phyloP scores from a whole-genome alignment of 1,140 invertebrate species.

The Drosophila grimshawi region DNA sequence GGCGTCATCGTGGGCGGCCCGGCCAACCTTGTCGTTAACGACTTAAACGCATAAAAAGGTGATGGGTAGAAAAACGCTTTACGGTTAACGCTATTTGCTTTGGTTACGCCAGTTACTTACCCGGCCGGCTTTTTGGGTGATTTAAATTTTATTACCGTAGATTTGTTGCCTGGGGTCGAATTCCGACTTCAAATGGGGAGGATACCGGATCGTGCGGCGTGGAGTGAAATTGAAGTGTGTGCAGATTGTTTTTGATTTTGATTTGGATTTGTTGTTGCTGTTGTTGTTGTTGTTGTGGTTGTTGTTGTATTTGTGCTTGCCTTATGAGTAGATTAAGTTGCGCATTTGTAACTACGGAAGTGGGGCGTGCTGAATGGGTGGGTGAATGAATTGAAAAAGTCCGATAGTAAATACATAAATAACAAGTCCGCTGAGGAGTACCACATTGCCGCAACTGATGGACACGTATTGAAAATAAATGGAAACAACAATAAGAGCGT shows the following conservation, averaged over 20 bases:
- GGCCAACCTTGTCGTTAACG: constrained; percentile 61
- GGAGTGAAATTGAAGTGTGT: constrained; percentile 72
- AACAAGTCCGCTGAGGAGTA: constrained; percentile 1
- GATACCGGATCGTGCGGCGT: constrained; percentile 16
- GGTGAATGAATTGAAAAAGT: constrained; percentile 63
- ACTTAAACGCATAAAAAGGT: constrained; percentile 50
- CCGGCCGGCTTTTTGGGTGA: constrained; percentile 58
- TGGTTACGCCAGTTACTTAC: constrained; percentile 39
- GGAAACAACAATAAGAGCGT: too few species aligned
- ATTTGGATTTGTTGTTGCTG: too few species aligned
- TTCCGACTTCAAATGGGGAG: constrained; percentile 1
- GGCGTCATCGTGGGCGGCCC: constrained; percentile 40
- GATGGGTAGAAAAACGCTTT: constrained; percentile 42
- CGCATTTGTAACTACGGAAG: constrained; percentile 47
- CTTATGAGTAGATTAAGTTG: constrained; percentile 64
- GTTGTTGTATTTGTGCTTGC: neutral
- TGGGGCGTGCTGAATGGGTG: neutral
- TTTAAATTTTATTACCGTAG: constrained; percentile 82
- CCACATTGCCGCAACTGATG: too few species aligned
- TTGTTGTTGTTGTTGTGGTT: too few species aligned
- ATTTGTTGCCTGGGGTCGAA: constrained; percentile 42
- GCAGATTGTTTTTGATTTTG: constrained; percentile 70
- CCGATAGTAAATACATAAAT: constrained; percentile 23
- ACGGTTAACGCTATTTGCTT: constrained; percentile 39
- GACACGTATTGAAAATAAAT: too few species aligned